Conservation (phyloP, 2,797 vertebrate species). For the Meda fulgida region DNA sequence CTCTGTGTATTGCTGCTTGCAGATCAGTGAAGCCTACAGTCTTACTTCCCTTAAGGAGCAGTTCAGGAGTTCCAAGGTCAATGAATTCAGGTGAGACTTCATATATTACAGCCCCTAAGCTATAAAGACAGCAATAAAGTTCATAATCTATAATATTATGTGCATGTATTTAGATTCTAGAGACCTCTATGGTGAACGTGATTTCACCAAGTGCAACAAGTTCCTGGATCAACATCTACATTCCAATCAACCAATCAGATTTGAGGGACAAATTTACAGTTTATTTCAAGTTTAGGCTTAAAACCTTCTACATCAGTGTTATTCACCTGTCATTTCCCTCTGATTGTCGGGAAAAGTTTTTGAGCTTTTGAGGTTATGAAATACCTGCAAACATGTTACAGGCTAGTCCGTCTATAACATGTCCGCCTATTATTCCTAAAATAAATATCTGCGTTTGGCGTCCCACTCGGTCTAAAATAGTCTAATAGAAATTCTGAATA, state of each 20-base stretch:
- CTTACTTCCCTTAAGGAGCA: conserved; percentile 54
- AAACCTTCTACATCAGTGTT: no score
- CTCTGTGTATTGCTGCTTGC: conserved; percentile 41
- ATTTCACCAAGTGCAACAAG: no score
- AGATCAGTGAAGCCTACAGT: conserved; percentile 69
- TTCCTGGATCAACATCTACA: neutral
- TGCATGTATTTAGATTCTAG: neutral
- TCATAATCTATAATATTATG: neutral
- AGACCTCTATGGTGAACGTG: neutral
- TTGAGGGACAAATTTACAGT: neutral
- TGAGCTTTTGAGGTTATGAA: neutral
- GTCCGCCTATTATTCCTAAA: no score
- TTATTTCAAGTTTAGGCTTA: no score
- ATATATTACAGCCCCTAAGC: neutral
- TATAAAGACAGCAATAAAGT: neutral
- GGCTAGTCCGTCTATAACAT: no score
- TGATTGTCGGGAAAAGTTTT: neutral
- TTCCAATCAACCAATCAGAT: neutral
- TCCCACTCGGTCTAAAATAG: no score
- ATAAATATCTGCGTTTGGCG: neutral
- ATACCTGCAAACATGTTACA: no score
- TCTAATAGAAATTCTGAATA: no score
- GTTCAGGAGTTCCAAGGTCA: conserved; percentile 69
- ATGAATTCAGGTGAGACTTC: conserved; percentile 70
- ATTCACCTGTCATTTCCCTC: no score